These are phyloP conservation scores for Montipora sp. DNA, from an alignment of 64 coral and sea anemone species.

Conservation along the genomic window DNA sequence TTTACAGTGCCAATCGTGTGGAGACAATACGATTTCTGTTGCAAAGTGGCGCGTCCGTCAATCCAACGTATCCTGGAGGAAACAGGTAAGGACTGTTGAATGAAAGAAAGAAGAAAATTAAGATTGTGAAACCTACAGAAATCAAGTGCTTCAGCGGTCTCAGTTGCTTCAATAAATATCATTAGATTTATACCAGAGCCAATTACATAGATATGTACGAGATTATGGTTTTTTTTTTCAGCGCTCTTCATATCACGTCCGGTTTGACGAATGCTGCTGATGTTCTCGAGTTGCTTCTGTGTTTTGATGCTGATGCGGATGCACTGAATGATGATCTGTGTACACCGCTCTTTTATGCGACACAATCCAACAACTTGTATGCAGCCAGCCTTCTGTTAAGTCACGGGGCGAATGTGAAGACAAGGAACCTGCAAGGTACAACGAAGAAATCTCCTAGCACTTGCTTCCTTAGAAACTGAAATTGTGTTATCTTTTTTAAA, in stretches of 20 bases:
- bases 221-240: slow-evolving; percentile 4
- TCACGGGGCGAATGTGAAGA: slow-evolving; percentile 78
- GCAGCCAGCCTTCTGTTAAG: slow-evolving; percentile 80
- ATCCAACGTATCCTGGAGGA: slow-evolving; percentile 81
- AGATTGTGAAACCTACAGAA: too few species aligned
- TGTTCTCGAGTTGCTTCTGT: slow-evolving; percentile 74
- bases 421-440: slow-evolving; percentile 83
- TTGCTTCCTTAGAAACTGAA: too few species aligned
- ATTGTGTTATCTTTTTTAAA: too few species aligned
- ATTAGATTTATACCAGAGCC: too few species aligned
- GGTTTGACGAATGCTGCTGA: slow-evolving; percentile 85
- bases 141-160: too few species aligned
- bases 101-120: too few species aligned
- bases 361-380: slow-evolving; percentile 86
- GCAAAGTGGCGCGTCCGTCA: slow-evolving; percentile 74
- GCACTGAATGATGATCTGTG: slow-evolving; percentile 83
- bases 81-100: slow-evolving; percentile 51
- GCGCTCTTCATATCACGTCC: slow-evolving; percentile 79
- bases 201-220: too few species aligned
- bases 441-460: too few species aligned
- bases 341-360: slow-evolving; percentile 85
- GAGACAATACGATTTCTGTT: slow-evolving; percentile 82
- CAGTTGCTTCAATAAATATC: too few species aligned
- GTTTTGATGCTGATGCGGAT: slow-evolving; percentile 78
- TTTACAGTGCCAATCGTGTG: slow-evolving; percentile 67